phyloP scores from a whole-genome alignment of 2,888 invertebrate species.

The Hartigia nigra region DNA sequence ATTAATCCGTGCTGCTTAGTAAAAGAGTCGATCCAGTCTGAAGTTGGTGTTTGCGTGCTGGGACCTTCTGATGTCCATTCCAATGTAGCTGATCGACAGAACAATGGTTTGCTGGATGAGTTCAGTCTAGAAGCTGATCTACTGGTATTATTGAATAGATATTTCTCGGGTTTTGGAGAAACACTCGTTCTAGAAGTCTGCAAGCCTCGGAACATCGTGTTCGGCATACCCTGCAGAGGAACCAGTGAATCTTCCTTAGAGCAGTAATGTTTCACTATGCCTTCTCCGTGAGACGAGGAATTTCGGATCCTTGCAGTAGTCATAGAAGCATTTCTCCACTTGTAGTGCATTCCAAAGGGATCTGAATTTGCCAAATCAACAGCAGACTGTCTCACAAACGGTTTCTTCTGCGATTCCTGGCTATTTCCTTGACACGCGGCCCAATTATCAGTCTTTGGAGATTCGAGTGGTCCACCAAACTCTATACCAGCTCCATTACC shows the following conservation, averaged over 20 bases:
- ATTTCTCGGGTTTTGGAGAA: neutral
- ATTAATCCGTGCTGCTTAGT: slow-evolving; percentile 17
- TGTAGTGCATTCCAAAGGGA: neutral
- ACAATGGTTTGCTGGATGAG: slow-evolving; percentile 9
- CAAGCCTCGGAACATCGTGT: neutral
- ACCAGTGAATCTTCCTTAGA: neutral
- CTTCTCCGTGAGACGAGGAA: neutral
- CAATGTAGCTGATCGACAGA: slow-evolving; percentile 20
- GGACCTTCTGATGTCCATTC: slow-evolving; percentile 23
- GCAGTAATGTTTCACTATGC: neutral
- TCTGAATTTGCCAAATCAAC: neutral
- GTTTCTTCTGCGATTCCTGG: neutral
- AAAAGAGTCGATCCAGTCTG: slow-evolving; percentile 22
- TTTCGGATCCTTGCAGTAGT: neutral
- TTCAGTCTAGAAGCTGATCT: neutral
- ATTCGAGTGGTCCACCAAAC: neutral
- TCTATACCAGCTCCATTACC: neutral
- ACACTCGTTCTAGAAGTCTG: neutral
- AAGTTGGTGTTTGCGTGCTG: slow-evolving; percentile 12
- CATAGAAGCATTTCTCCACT: neutral
- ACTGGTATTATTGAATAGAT: neutral
- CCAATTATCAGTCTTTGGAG: neutral
- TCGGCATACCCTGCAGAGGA: neutral
- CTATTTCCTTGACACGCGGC: neutral
- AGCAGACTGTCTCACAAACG: neutral